phyloP scores from a whole-genome alignment of 2,888 invertebrate species.

The Lasius fuliginosus region DNA sequence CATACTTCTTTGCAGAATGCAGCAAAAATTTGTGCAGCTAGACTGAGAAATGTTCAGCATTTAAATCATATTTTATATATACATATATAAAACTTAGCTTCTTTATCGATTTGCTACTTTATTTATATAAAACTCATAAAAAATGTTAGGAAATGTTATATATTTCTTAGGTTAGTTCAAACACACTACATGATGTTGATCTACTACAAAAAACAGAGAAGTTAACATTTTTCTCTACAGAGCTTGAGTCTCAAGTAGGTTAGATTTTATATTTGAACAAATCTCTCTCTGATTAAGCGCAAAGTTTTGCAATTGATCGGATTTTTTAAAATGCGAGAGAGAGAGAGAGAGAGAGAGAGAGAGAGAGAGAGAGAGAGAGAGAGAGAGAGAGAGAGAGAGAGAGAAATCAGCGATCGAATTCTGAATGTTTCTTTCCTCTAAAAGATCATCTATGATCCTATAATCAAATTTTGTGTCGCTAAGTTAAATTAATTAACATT shows the following conservation, averaged over 20 bases:
- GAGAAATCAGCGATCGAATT: slow-evolving; percentile 17
- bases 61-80: slow-evolving; percentile 10
- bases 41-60: background rate
- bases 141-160: slow-evolving; percentile 7
- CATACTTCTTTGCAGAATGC: background rate
- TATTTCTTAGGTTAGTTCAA: slow-evolving; percentile 27
- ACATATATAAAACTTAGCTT: slow-evolving; percentile 7
- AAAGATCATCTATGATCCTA: background rate
- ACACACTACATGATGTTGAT: slow-evolving; percentile 6
- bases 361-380: background rate
- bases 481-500: slow-evolving; percentile 48
- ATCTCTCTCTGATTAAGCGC: background rate
- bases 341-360: background rate
- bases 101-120: slow-evolving; percentile 1
- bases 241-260: background rate
- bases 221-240: background rate
- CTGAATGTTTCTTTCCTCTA: slow-evolving; percentile 27
- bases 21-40: background rate
- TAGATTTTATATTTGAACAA: background rate
- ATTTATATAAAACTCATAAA: slow-evolving; percentile 28
- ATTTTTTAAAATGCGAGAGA: background rate
- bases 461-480: slow-evolving; percentile 44
- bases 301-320: background rate
- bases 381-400: background rate
- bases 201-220: background rate